Percentiles rank a stretch among this genome's conserved stretches.
Conservation (phyloP, 1,140 invertebrate species). For the Dendrolimus punctatus region DNA sequence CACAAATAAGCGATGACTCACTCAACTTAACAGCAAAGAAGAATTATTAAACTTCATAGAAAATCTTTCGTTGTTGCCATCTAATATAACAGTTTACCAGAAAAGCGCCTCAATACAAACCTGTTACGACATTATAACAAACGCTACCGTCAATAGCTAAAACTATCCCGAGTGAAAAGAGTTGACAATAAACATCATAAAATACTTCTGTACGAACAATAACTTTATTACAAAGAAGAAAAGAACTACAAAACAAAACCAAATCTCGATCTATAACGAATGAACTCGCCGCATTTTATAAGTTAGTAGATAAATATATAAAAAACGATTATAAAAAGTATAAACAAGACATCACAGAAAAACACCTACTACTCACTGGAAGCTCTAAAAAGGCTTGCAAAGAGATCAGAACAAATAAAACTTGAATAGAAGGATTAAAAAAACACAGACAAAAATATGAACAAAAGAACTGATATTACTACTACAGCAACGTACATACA, state of each 20-base stretch:
- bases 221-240: not conserved
- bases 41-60: not conserved
- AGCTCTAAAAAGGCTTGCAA: constrained; percentile 6
- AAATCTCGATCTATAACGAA: constrained; percentile 6
- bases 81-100: too few relatives aligned
- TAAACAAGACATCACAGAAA: constrained; percentile 2
- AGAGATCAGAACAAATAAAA: constrained; percentile 4
- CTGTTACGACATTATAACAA: too few relatives aligned
- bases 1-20: not conserved
- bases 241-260: constrained; percentile 4
- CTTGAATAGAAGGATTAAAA: constrained; percentile 8
- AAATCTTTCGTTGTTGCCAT: not conserved
- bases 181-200: not conserved
- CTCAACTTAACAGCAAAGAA: not conserved
- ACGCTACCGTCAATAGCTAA: too few relatives aligned
- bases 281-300: constrained; percentile 4
- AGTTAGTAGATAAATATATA: constrained; percentile 5
- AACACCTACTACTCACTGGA: not conserved
- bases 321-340: constrained; percentile 4
- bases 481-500: constrained; percentile 7
- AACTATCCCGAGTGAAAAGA: not conserved
- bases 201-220: constrained; percentile 2
- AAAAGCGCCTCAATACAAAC: too few relatives aligned
- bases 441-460: not conserved
- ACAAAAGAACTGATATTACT: constrained; percentile 6